Evolutionary conservation across 2,797 vertebrate genomes (phyloP).

Genomic region (Diglossa cyanea): DNA sequence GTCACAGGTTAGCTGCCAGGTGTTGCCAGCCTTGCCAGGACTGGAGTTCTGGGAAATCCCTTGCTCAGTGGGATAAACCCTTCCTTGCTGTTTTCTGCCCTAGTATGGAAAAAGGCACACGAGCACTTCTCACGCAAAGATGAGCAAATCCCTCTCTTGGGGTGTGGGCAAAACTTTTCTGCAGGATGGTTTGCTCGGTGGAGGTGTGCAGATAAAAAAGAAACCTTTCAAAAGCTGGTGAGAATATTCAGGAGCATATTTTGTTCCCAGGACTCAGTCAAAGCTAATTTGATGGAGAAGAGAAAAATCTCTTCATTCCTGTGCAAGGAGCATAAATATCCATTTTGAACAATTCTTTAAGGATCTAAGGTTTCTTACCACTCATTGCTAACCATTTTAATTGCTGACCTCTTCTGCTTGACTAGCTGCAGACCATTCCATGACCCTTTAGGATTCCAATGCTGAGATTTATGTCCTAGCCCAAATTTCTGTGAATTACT

Average conservation of each 20-base stretch:
- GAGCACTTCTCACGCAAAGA: fast-evolving
- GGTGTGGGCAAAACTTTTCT: neutral
- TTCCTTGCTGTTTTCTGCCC: neutral
- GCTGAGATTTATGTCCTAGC: conserved; percentile 53
- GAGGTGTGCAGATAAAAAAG: neutral
- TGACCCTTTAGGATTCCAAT: conserved; percentile 69
- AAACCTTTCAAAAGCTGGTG: neutral
- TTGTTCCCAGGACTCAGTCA: neutral
- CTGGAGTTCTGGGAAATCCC: neutral
- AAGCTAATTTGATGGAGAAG: conserved; percentile 8
- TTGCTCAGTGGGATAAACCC: neutral
- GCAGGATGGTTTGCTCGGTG: neutral
- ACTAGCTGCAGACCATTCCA: conserved; percentile 61
- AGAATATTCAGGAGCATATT: neutral
- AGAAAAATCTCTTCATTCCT: conserved; percentile 2
- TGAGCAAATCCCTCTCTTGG: neutral
- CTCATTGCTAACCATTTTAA: conserved; percentile 67
- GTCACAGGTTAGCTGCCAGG: fast-evolving
- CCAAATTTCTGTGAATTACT: conserved; percentile 53
- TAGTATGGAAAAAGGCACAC: neutral
- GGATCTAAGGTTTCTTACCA: conserved; percentile 53
- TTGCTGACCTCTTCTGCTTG: conserved; percentile 74
- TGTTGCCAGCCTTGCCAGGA: neutral
- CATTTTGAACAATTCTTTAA: conserved; percentile 48
- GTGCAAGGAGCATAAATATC: conserved; percentile 33